Evolutionary conservation across 2,888 invertebrate genomes (phyloP).

Genomic region (Hirtodrosophila alboralis): DNA sequence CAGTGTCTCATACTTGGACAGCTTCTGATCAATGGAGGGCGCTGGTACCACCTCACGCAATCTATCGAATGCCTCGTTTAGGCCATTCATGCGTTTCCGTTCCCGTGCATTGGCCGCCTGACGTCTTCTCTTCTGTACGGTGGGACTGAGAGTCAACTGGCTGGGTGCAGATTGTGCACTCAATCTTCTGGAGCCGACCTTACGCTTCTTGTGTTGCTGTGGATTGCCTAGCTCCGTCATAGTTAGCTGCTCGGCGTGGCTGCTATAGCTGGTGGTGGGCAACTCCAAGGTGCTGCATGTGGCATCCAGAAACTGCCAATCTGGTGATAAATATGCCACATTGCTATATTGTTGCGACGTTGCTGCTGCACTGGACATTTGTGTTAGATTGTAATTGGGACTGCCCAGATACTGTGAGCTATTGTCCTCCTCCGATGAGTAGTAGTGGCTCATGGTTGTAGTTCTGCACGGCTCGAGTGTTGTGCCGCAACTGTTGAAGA

Average conservation of each 20-base stretch:
- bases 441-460: constrained; percentile 66
- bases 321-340: constrained; percentile 50
- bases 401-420: constrained; percentile 80
- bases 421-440: constrained; percentile 82
- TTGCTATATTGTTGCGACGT: constrained; percentile 24
- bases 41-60: constrained; percentile 90
- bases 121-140: constrained; percentile 86
- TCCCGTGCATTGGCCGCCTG: constrained; percentile 91
- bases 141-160: constrained; percentile 84
- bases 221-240: constrained; percentile 3
- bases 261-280: constrained; percentile 3
- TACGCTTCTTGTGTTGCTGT: constrained; percentile 31
- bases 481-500: constrained; percentile 64
- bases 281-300: constrained; percentile 14
- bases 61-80: constrained; percentile 90
- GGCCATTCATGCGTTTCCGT: constrained; percentile 89
- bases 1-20: constrained; percentile 91
- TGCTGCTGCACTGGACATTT: constrained; percentile 16
- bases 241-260: background rate
- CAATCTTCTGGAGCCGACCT: constrained; percentile 17
- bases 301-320: constrained; percentile 63
- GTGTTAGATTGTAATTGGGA: constrained; percentile 68
- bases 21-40: constrained; percentile 88
- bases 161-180: constrained; percentile 17
- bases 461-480: constrained; percentile 63